Conservation (phyloP, 1,140 invertebrate genomes). For the Brachionus manjavacas region DNA sequence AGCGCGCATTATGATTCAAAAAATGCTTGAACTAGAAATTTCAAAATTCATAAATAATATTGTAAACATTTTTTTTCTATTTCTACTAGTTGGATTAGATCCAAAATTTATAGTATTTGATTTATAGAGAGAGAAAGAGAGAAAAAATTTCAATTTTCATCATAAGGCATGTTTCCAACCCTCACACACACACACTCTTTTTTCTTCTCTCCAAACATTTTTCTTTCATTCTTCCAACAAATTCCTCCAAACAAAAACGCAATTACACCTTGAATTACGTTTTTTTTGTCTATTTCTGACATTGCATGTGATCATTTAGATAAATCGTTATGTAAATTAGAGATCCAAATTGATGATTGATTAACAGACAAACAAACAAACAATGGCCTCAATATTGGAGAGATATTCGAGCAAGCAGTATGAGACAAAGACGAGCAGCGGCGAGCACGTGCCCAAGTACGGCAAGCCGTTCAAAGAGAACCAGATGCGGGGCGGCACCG, state of each 20-base stretch:
- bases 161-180: neutral
- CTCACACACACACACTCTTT: neutral
- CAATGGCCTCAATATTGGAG: neutral
- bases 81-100: conserved; percentile 25
- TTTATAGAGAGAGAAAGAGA: neutral
- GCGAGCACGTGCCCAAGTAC: neutral
- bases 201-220: neutral
- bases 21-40: neutral
- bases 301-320: neutral
- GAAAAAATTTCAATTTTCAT: neutral
- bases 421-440: neutral
- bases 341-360: no score
- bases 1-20: neutral
- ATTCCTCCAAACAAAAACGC: neutral
- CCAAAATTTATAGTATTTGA: neutral
- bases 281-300: neutral
- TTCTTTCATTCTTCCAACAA: neutral
- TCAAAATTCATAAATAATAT: neutral
- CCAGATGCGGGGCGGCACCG: neutral
- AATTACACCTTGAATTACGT: neutral
- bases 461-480: neutral
- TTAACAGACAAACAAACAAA: no score
- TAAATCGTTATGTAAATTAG: neutral
- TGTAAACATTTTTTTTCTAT: neutral
- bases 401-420: neutral